Percentiles rank a stretch among this genome's conserved stretches.
Evolutionary conservation across 2,888 invertebrate genomes (phyloP).

Genomic region (Heliconius charithonia): DNA sequence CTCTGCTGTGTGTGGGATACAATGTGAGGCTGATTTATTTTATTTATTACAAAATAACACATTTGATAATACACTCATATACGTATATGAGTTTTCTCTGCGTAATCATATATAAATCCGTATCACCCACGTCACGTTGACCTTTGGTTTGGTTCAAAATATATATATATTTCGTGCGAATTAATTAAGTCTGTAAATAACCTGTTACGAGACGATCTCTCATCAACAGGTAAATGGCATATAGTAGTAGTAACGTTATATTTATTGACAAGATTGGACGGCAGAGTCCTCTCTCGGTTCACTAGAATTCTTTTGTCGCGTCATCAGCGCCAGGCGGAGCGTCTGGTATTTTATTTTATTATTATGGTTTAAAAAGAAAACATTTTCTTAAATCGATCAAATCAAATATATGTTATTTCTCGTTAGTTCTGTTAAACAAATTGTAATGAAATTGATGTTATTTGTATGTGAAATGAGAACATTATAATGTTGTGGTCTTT

Average conservation of each 20-base stretch:
- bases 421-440: neutral
- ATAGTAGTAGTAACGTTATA: conserved; percentile 10
- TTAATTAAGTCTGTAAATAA: conserved; percentile 19
- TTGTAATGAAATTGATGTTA: conserved; percentile 30
- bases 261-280: conserved; percentile 23
- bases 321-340: conserved; percentile 20
- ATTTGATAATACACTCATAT: too few relatives aligned
- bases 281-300: neutral
- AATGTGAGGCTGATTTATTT: too few relatives aligned
- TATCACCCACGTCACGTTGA: neutral
- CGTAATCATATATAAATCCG: neutral
- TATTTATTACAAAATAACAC: too few relatives aligned
- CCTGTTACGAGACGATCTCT: conserved; percentile 13
- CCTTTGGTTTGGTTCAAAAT: neutral
- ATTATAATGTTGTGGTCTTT: conserved; percentile 50
- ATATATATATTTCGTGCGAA: conserved; percentile 9
- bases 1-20: too few relatives aligned
- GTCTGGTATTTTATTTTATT: conserved; percentile 19
- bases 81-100: neutral
- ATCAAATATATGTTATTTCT: neutral
- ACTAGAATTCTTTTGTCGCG: conserved; percentile 25
- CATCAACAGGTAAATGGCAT: conserved; percentile 18
- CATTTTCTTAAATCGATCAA: neutral
- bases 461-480: conserved; percentile 45
- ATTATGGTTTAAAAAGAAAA: conserved; percentile 2